Conservation (phyloP, 2,113 vertebrate genomes). For the Meles meles region DNA sequence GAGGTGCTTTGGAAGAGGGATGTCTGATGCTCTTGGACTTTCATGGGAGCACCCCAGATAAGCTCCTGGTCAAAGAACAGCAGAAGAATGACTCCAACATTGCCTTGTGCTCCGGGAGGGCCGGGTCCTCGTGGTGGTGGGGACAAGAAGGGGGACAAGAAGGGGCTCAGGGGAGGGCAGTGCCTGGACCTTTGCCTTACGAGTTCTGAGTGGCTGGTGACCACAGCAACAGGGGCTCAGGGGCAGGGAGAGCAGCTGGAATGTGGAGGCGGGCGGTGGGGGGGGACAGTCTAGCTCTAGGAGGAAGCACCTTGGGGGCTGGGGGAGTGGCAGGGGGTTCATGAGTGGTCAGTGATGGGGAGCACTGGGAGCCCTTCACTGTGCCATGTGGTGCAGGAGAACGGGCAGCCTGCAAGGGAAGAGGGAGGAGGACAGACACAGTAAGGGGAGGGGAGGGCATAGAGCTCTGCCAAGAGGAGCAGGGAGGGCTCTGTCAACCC, state of each 20-base stretch:
- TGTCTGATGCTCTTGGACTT: not conserved
- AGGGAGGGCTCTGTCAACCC: not conserved
- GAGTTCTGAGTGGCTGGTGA: accelerated
- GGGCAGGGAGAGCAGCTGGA: not conserved
- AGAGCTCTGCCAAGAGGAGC: not conserved
- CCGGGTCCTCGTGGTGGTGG: not conserved
- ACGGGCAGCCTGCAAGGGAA: not conserved
- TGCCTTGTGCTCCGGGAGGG: accelerated
- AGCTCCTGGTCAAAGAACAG: not conserved
- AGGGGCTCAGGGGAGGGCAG: accelerated
- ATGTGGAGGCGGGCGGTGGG: not conserved
- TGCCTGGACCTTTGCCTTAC: accelerated
- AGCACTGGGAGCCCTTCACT: not conserved
- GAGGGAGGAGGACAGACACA: not conserved
- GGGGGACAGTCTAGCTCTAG: not conserved
- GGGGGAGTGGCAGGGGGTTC: not conserved
- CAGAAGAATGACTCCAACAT: too few relatives aligned
- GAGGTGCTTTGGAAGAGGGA: not conserved
- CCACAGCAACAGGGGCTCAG: not conserved
- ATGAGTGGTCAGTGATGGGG: accelerated
- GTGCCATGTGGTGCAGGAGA: not conserved
- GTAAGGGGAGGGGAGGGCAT: not conserved
- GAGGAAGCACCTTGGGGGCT: not conserved
- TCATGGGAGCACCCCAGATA: not conserved
- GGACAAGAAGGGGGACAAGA: accelerated